Percentiles rank a stretch among this genome's conserved stretches.
Evolutionary conservation across 2,888 invertebrate species (phyloP).

Genomic region (Synanthedon tipuliformis): DNA sequence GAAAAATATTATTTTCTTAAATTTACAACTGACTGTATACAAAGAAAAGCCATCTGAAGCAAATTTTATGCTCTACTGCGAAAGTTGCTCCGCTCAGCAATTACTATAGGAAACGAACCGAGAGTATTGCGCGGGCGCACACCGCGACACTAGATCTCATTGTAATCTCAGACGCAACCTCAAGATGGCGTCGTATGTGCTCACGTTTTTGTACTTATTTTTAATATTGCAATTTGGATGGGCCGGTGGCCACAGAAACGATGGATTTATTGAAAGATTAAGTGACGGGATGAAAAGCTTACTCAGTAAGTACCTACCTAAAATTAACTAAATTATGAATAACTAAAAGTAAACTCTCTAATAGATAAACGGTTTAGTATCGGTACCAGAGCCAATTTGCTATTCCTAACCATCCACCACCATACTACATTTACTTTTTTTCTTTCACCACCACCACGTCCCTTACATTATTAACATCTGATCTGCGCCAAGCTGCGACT

Average conservation of each 20-base stretch:
- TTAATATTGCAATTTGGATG: conserved; percentile 7
- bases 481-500: too few species aligned
- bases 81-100: conserved; percentile 37
- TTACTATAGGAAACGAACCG: conserved; percentile 45
- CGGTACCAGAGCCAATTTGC: too few species aligned
- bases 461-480: too few species aligned
- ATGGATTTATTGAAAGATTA: conserved; percentile 44
- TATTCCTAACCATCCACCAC: too few species aligned
- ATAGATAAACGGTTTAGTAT: too few species aligned
- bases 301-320: conserved; percentile 35
- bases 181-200: conserved; percentile 51
- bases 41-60: conserved; percentile 18
- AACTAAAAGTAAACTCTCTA: too few species aligned
- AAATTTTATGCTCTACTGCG: conserved; percentile 44
- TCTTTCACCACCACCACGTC: too few species aligned
- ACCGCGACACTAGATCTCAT: conserved; percentile 12
- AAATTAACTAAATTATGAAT: too few species aligned
- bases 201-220: conserved; percentile 23
- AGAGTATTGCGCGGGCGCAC: conserved; percentile 10
- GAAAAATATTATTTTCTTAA: neutral
- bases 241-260: conserved; percentile 29
- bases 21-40: conserved; percentile 29
- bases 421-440: too few species aligned
- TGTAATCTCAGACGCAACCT: conserved; percentile 27
- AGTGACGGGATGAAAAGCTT: conserved; percentile 56